Conservation (phyloP, 2,113 vertebrate genomes). For the Orycteropus afer region DNA sequence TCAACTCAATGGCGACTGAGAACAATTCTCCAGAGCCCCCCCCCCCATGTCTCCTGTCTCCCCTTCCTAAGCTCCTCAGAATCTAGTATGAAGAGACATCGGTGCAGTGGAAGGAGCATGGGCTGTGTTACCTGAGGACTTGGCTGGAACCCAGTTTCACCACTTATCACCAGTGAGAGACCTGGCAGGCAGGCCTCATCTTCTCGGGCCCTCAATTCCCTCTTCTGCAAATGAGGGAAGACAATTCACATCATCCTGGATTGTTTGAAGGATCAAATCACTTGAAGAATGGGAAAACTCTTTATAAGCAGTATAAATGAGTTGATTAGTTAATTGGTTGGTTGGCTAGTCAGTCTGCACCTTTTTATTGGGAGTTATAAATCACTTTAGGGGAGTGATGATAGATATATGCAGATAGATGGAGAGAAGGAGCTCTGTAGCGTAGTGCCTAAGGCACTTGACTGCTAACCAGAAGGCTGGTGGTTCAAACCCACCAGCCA, state of each 20-base stretch:
- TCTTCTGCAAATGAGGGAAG: background rate
- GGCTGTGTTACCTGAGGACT: background rate
- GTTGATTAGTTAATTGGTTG: no score
- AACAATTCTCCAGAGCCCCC: background rate
- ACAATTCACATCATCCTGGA: background rate
- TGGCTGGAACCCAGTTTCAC: background rate
- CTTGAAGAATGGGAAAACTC: background rate
- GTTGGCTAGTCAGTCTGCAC: background rate
- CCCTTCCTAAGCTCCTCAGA: background rate
- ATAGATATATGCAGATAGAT: background rate
- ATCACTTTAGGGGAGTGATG: background rate
- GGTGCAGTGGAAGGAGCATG: accelerated
- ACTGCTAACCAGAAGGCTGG: no score
- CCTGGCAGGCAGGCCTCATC: background rate
- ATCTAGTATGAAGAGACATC: background rate
- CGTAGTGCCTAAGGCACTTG: no score
- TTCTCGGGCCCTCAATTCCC: background rate
- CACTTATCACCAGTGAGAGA: background rate
- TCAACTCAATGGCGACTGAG: background rate
- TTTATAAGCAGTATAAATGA: background rate
- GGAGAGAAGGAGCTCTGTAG: no score
- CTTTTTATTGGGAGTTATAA: background rate
- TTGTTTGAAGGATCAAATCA: background rate
- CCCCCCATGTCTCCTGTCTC: background rate
- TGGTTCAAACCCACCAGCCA: no score